A percentile compares a stretch with the other conserved stretches of the same genome.
phyloP scores from a whole-genome alignment of 2,113 vertebrate genomes.

The Ellobius talpinus region DNA sequence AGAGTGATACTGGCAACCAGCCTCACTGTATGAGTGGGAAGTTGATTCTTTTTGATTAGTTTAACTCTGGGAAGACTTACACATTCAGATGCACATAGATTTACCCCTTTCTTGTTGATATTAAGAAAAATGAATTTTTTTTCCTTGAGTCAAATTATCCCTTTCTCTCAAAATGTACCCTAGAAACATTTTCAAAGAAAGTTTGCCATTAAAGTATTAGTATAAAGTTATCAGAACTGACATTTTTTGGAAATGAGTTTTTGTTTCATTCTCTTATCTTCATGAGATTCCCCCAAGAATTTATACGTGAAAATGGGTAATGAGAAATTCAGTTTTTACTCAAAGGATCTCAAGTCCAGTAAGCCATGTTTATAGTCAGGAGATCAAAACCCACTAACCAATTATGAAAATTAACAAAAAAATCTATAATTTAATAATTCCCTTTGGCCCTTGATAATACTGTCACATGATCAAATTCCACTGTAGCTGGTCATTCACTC shows the following conservation, averaged over 20 bases:
- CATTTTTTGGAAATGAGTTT: constrained; percentile 35
- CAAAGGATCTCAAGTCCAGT: constrained; percentile 35
- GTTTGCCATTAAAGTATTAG: neutral
- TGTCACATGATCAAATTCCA: neutral
- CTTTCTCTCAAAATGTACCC: constrained; percentile 44
- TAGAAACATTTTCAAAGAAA: constrained; percentile 46
- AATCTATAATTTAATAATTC: neutral
- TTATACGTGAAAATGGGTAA: neutral
- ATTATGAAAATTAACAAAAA: constrained; percentile 17
- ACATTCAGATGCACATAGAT: neutral
- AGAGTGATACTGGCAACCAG: neutral
- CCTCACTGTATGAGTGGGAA: neutral
- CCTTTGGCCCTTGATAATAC: neutral
- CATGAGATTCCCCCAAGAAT: constrained; percentile 10
- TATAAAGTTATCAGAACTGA: constrained; percentile 13
- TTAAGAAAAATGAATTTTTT: constrained; percentile 56
- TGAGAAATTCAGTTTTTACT: neutral
- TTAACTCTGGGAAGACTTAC: neutral
- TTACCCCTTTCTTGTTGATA: constrained; percentile 19
- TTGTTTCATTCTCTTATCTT: neutral
- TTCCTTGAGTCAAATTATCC: neutral
- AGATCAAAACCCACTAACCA: neutral
- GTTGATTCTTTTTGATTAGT: neutral
- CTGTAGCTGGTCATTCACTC: neutral
- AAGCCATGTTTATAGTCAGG: constrained; percentile 2